Conservation (phyloP, 2,113 vertebrate genomes). For the Danionella cerebrum region DNA sequence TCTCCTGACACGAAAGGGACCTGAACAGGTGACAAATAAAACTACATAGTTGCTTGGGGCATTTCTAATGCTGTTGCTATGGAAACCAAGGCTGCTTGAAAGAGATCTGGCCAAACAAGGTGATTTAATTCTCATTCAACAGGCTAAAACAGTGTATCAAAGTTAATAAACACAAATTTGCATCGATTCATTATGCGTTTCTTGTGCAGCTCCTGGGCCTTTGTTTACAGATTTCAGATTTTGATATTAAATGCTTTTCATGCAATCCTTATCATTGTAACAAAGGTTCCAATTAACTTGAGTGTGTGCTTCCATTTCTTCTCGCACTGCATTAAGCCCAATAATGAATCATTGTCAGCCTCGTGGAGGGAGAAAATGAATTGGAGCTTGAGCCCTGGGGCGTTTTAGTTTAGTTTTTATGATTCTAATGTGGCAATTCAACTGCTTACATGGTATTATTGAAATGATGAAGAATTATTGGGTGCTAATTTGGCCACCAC, state of each 20-base stretch:
- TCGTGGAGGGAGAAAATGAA: constrained; percentile 34
- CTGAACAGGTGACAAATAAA: no score
- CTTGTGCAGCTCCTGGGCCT: background rate
- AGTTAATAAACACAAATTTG: constrained; percentile 6
- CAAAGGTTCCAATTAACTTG: constrained; percentile 29
- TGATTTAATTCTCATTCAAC: background rate
- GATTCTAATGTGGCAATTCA: constrained; percentile 38
- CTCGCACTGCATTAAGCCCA: background rate
- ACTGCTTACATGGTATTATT: constrained; percentile 36
- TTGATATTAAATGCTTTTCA: constrained; percentile 1
- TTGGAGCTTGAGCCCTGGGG: constrained; percentile 21
- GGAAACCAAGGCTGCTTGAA: background rate
- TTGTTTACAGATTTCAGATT: constrained; percentile 16
- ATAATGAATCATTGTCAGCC: constrained; percentile 43
- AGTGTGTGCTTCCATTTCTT: constrained; percentile 9
- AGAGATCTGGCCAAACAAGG: background rate
- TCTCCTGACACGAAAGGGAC: no score
- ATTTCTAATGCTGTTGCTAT: no score
- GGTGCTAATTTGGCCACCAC: constrained; percentile 32
- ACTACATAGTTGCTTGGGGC: no score
- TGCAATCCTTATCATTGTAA: constrained; percentile 11
- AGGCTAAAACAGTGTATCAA: background rate
- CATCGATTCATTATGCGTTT: constrained; percentile 7
- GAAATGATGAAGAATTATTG: constrained; percentile 39
- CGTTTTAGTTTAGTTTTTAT: constrained; percentile 38